Evolutionary conservation across 2,888 invertebrate species (phyloP).

Genomic region (Lasioglossum vierecki): DNA sequence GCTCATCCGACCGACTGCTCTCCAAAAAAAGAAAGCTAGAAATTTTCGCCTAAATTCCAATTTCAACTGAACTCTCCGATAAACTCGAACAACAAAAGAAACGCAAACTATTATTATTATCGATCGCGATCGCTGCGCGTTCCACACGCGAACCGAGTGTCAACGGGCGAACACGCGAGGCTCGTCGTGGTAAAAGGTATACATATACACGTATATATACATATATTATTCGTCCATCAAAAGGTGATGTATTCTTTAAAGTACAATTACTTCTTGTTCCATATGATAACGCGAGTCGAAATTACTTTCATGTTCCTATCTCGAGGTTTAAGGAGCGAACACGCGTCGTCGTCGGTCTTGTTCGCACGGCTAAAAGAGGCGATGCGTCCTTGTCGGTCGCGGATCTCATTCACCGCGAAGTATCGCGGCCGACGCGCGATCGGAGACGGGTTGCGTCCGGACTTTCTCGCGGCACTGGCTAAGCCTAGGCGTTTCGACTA

Average conservation of each 20-base stretch:
- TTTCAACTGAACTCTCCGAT: neutral
- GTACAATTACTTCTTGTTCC: constrained; percentile 69
- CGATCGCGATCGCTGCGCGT: constrained; percentile 10
- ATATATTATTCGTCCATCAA: constrained; percentile 66
- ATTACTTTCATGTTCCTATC: constrained; percentile 69
- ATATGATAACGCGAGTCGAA: constrained; percentile 59
- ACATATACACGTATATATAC: neutral
- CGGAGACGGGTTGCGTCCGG: constrained; percentile 43
- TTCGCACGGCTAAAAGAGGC: constrained; percentile 55
- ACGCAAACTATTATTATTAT: neutral
- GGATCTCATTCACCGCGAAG: constrained; percentile 63
- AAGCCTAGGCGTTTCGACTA: constrained; percentile 75
- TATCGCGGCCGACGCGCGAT: constrained; percentile 47
- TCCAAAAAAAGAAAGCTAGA: neutral
- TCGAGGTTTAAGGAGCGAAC: constrained; percentile 59
- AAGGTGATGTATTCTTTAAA: constrained; percentile 68
- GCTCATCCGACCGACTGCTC: neutral
- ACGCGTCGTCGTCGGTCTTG: constrained; percentile 43
- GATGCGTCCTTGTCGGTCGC: constrained; percentile 66
- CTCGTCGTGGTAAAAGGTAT: constrained; percentile 48
- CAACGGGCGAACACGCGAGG: constrained; percentile 46
- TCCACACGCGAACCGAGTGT: constrained; percentile 1
- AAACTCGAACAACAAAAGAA: neutral
- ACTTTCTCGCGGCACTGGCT: constrained; percentile 65
- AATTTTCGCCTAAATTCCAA: neutral